Evolutionary conservation across 2,888 invertebrate species (phyloP), one percentile per base, ranked within the genome.

Genomic region (Lochmaea capreae): DNA sequence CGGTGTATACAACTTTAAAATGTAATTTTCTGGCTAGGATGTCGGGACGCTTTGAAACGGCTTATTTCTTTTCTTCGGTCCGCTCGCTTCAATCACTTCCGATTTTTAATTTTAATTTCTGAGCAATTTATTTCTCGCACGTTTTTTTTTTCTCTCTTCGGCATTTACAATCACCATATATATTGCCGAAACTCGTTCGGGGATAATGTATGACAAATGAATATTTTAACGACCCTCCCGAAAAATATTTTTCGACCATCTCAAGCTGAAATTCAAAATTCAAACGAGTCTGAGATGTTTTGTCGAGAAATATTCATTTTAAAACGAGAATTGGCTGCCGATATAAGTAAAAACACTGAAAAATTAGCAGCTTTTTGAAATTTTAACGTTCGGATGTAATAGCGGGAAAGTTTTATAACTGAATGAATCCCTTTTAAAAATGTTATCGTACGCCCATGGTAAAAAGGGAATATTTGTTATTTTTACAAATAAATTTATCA

Each of bases 11-110:
- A 78, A 76, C 65, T 77, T 76, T 73, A 76, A 73, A 78, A 76
- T 73, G 76, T 73, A 78, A 79, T 79, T 79, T 77, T 79, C 77
- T 76, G 75, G 75, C 72, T 76, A 76, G 65, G 74, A 52, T 65
- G 76, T 76, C 79, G 76, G 33, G 79, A 76, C 67, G 78, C 75
- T 77, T 77, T 76, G 76, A 76, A 57, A 68, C 46, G 46, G 72
- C 69, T 71, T 67, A 69, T 77, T 76, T 74, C 74, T 71, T 74
- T 73, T 75, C 71, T 75, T 75, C 69, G 59, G 65, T 46, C 70
- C 46, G 52, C 70, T 63, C 71, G 69, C 68, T 65, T 65, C 66
- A 68, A 68, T 67, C 61, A 52, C 67, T 74, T 68, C 65, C 61
- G 69, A 71, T 73, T 75, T 39, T 73, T 59, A 73, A 71, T 70